Conservation (phyloP, 2,113 vertebrate species). For the Cardinalis cardinalis region DNA sequence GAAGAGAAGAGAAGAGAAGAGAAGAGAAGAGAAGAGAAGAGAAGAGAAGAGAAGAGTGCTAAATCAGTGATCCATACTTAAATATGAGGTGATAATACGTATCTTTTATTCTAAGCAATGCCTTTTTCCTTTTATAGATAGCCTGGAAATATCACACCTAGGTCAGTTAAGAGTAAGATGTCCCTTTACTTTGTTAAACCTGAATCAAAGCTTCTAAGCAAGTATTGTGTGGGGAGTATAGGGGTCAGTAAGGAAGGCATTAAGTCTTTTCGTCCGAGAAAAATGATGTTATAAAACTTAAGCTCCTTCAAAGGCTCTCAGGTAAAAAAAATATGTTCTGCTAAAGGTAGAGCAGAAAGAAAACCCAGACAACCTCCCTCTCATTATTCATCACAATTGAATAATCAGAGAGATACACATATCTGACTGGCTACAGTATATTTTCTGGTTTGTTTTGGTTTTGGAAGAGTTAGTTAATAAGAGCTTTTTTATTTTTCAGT, state of each 20-base stretch:
- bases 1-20: too few relatives aligned
- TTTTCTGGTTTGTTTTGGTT: conserved; percentile 2
- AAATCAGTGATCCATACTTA: not conserved
- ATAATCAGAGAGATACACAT: not conserved
- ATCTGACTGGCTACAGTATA: not conserved
- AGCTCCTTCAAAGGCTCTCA: conserved; percentile 30
- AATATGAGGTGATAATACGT: conserved; percentile 1
- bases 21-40: too few relatives aligned
- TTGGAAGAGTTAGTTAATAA: conserved; percentile 3
- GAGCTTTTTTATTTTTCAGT: not conserved
- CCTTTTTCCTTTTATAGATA: conserved; percentile 23
- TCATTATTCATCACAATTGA: conserved; percentile 25
- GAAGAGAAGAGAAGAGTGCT: not conserved
- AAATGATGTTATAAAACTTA: conserved; percentile 52
- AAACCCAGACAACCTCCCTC: not conserved
- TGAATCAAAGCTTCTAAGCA: conserved; percentile 52
- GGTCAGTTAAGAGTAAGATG: conserved; percentile 56
- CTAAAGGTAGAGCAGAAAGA: conserved; percentile 18
- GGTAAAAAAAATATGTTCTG: not conserved
- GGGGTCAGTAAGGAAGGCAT: conserved; percentile 37
- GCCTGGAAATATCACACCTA: conserved; percentile 60
- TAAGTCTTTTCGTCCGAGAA: conserved; percentile 36
- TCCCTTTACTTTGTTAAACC: conserved; percentile 36
- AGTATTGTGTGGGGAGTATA: conserved; percentile 30
- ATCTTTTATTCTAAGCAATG: conserved; percentile 39